phyloP scores from a whole-genome alignment of 1,140 invertebrate species.

The Antheraea mylitta region DNA sequence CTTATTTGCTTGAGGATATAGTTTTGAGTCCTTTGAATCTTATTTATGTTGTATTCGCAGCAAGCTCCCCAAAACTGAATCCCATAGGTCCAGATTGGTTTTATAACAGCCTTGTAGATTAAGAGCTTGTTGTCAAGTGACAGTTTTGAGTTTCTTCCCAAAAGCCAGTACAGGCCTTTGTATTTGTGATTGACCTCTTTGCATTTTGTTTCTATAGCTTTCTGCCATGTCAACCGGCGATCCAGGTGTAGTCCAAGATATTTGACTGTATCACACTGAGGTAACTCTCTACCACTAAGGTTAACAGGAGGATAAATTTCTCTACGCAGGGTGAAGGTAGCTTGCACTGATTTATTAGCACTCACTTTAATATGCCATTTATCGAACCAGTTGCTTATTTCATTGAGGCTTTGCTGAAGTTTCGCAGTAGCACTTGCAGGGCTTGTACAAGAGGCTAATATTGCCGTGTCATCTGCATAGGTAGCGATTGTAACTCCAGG shows the following conservation, averaged over 20 bases:
- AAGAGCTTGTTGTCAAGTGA: conserved; percentile 18
- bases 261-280: conserved; percentile 5
- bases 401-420: not conserved
- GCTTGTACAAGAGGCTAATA: not conserved
- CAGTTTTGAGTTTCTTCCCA: conserved; percentile 10
- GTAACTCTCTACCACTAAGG: conserved; percentile 8
- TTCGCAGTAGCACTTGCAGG: not conserved
- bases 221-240: conserved; percentile 4
- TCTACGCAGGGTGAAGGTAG: conserved; percentile 20
- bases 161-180: conserved; percentile 9
- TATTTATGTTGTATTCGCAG: too few relatives aligned
- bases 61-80: conserved; percentile 10
- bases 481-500: too few relatives aligned
- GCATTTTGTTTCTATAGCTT: conserved; percentile 14
- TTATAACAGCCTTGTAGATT: conserved; percentile 11
- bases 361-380: conserved; percentile 22
- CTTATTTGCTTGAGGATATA: not conserved
- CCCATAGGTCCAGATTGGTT: conserved; percentile 15
- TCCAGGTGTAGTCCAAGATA: too few relatives aligned
- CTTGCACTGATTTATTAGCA: conserved; percentile 17
- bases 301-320: conserved; percentile 12
- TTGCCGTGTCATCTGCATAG: too few relatives aligned
- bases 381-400: conserved; percentile 16
- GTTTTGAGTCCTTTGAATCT: too few relatives aligned
- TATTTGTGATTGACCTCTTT: conserved; percentile 11